Conservation (phyloP, 1,140 invertebrate genomes). For the Habropoda laboriosa region DNA sequence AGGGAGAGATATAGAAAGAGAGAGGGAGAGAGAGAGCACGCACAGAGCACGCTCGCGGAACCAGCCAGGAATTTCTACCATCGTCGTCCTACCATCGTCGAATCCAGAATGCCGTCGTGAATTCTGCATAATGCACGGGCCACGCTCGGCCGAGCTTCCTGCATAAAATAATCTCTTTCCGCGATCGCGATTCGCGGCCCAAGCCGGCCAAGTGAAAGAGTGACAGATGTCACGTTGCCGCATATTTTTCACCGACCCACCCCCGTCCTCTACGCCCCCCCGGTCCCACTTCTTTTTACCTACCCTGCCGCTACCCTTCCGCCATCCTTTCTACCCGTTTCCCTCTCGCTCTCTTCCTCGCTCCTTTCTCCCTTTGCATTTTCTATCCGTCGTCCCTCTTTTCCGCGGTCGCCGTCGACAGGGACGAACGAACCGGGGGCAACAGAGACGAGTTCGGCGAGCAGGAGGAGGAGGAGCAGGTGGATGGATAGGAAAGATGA, state of each 20-base stretch:
- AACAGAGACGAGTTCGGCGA: conserved; percentile 13
- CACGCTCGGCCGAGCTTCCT: conserved; percentile 65
- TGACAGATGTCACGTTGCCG: conserved; percentile 70
- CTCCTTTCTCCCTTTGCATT: conserved; percentile 8
- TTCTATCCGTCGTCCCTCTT: conserved; percentile 50
- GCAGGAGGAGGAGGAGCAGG: conserved; percentile 8
- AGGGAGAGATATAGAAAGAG: too few relatives aligned
- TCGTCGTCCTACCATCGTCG: conserved; percentile 45
- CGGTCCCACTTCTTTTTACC: conserved; percentile 24
- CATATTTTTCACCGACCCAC: conserved; percentile 51
- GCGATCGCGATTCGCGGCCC: conserved; percentile 67
- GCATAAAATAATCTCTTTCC: conserved; percentile 77
- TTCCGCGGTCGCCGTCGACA: conserved; percentile 45
- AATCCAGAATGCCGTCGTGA: conserved; percentile 57
- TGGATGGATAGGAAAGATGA: not conserved
- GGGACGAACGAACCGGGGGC: conserved; percentile 23
- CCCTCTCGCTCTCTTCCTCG: conserved; percentile 15
- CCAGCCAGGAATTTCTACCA: conserved; percentile 47
- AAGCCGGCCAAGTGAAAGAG: conserved; percentile 65
- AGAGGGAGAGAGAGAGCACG: not conserved
- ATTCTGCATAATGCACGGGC: conserved; percentile 74
- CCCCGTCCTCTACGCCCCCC: not conserved
- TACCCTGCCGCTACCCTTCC: conserved; percentile 10
- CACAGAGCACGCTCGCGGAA: conserved; percentile 33
- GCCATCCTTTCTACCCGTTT: not conserved